Percentiles rank a stretch among this genome's conserved stretches.
phyloP scores from a whole-genome alignment of 2,888 invertebrate genomes.

The Cantharis flavilabris region DNA sequence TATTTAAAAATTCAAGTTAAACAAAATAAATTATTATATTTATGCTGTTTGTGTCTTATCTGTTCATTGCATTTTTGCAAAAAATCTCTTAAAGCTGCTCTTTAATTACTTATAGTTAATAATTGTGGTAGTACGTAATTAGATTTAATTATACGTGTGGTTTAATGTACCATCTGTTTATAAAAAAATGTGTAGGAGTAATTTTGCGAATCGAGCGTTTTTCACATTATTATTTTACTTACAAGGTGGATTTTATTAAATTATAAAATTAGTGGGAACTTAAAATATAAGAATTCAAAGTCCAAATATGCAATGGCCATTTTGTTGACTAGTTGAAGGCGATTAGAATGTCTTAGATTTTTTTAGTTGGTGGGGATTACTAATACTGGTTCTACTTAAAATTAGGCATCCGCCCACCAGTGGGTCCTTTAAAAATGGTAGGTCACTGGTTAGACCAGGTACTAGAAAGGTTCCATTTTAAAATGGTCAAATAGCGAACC shows the following conservation, averaged over 20 bases:
- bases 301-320: background rate
- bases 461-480: background rate
- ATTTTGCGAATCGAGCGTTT: background rate
- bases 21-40: background rate
- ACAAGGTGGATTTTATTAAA: background rate
- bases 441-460: constrained; percentile 6
- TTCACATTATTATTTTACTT: background rate
- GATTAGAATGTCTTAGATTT: constrained; percentile 16
- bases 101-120: background rate
- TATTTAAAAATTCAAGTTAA: background rate
- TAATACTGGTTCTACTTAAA: constrained; percentile 17
- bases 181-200: background rate
- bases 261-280: background rate
- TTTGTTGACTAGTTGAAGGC: constrained; percentile 1
- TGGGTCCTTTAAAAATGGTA: constrained; percentile 12
- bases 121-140: background rate
- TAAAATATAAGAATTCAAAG: background rate
- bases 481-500: background rate
- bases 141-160: background rate
- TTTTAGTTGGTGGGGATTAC: constrained; percentile 11
- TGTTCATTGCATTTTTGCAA: background rate
- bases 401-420: constrained; percentile 19
- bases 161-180: background rate
- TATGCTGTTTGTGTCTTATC: background rate
- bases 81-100: background rate